Base-by-base conservation (phyloP, 2,797 vertebrate species). In the Sciaenops ocellatus region DNA sequence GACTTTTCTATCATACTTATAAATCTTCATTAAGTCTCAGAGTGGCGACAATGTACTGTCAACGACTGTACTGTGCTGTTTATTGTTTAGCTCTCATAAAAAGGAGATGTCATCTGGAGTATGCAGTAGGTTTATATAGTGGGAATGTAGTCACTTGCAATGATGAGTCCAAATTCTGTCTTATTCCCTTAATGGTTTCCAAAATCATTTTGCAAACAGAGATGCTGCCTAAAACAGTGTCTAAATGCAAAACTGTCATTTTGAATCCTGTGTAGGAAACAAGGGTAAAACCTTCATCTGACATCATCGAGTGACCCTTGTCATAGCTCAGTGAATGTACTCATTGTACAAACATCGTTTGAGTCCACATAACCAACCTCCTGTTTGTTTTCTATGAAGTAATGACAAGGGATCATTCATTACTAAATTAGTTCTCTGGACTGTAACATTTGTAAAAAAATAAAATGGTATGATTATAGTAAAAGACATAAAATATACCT, bases 41-140 rank as follows among this genome's bases (percentile, higher is more conserved):
- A 80, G 65, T 26, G 17, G 16, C 26, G 74, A 38, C 26, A 59
- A 44, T 72, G n/a, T 9, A 38, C 24, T 57, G 20, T 56, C 13
- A 65, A 20, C 17, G 5, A 8, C 34, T 38, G 34, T 38, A 38
- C 34, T 38, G 34, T 38, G 9, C 34, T 38, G 34, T 38, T 38
- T 2, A 38, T 38, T 38, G 34, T 38, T 38, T 9, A 38, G 34
- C 34, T 9, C 34, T 72, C 52, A 63, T 59, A 20, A 72, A 69
- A 84, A 80, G 52, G 15, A 63, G 26, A 69, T 59, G 6, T 50
- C 48, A 2, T 22, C 4, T 20, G 20, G 6, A 61, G 22, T n/a
- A 13, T 51, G 15, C 3, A 20, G 16, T 20, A 11, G 18, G 18
- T 16, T 16, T 26, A 1, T 12, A 8, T 18, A 38, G 11, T 24